phyloP scores from a whole-genome alignment of 2,888 invertebrate genomes.

The Dasysyrphus tricinctus region DNA sequence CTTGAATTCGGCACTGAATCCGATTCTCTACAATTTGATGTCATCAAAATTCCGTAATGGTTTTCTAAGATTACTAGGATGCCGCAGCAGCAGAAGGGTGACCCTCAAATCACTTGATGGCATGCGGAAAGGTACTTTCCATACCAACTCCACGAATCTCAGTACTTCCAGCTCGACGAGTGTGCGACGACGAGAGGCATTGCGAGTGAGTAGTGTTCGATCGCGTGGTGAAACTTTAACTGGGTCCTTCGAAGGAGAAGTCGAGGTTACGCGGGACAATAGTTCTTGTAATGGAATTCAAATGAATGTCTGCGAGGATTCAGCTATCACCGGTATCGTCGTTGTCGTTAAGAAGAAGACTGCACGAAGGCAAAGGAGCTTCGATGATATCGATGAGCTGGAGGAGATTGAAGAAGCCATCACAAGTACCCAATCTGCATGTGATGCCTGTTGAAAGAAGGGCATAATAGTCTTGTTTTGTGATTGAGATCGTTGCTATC shows the following conservation, averaged over 20 bases:
- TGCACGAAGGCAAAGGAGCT: constrained; percentile 57
- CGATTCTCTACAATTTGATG: constrained; percentile 95
- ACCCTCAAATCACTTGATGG: constrained; percentile 67
- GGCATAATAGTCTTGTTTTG: constrained; percentile 45
- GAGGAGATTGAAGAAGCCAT: constrained; percentile 64
- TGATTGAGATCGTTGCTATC: constrained; percentile 40
- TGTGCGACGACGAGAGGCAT: constrained; percentile 67
- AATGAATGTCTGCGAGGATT: constrained; percentile 46
- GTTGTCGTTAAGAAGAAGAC: constrained; percentile 45
- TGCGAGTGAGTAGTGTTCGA: constrained; percentile 61
- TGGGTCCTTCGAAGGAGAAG: constrained; percentile 29
- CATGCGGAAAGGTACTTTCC: constrained; percentile 77
- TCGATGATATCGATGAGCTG: constrained; percentile 68
- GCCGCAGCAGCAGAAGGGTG: constrained; percentile 65
- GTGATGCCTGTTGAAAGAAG: constrained; percentile 31
- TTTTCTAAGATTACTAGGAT: constrained; percentile 88
- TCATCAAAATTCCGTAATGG: constrained; percentile 95
- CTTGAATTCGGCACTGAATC: constrained; percentile 95
- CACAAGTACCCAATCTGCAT: constrained; percentile 55
- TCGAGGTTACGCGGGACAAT: constrained; percentile 52
- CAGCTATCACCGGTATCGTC: not conserved
- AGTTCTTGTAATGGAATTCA: constrained; percentile 46
- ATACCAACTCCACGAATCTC: constrained; percentile 78
- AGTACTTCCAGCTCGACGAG: constrained; percentile 76
- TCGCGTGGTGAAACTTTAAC: constrained; percentile 52